Conservation (phyloP, 2,888 invertebrate species). For the Scotopteryx bipunctaria region DNA sequence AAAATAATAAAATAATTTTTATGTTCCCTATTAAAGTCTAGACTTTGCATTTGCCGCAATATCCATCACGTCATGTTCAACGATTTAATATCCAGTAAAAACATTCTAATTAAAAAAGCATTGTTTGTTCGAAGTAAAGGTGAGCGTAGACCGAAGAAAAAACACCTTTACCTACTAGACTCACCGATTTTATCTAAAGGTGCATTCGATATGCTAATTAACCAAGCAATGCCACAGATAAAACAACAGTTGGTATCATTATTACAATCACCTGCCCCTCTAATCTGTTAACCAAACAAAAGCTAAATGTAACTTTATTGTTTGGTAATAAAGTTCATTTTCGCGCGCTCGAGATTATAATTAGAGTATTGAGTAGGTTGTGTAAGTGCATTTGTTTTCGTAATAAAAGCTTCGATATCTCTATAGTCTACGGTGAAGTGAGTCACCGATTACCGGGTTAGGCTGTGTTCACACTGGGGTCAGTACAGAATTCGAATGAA, state of each 20-base stretch:
- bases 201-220: constrained; percentile 65
- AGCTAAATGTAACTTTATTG: constrained; percentile 35
- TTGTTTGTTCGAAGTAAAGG: constrained; percentile 7
- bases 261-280: constrained; percentile 68
- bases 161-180: constrained; percentile 46
- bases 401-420: constrained; percentile 68
- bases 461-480: neutral
- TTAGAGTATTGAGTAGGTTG: constrained; percentile 50
- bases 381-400: constrained; percentile 73
- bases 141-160: constrained; percentile 9
- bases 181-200: constrained; percentile 46
- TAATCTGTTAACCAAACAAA: constrained; percentile 39
- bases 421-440: constrained; percentile 42
- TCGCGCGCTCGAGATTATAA: constrained; percentile 32
- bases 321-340: constrained; percentile 38
- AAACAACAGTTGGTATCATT: constrained; percentile 42
- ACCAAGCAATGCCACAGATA: constrained; percentile 46
- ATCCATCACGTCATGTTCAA: neutral
- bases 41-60: neutral
- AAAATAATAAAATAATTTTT: too few relatives aligned
- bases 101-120: constrained; percentile 1
- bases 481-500: neutral
- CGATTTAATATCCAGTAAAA: neutral
- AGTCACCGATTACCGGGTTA: constrained; percentile 72
- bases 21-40: too few relatives aligned